Evolutionary conservation across 2,113 vertebrate species (phyloP).

Genomic region (Phalacrocorax pelagicus): DNA sequence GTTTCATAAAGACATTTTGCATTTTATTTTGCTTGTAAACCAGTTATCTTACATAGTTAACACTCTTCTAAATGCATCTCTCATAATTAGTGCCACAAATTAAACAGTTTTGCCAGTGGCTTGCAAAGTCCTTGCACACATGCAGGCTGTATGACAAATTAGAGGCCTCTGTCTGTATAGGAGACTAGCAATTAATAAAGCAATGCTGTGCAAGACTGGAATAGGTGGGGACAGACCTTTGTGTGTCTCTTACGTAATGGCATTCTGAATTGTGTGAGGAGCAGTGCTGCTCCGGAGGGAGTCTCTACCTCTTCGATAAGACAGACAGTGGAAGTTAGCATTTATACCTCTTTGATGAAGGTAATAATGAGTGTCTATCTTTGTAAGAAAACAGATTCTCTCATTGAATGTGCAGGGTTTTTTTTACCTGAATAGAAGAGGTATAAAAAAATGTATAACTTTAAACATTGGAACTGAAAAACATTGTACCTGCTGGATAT

Average conservation of each 20-base stretch:
- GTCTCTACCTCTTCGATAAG: not conserved
- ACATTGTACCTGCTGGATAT: not conserved
- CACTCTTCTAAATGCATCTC: not conserved
- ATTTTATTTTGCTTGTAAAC: not conserved
- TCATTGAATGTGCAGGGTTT: not conserved
- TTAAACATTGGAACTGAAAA: not conserved
- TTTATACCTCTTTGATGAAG: not conserved
- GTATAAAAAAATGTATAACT: not conserved
- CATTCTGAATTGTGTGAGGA: not conserved
- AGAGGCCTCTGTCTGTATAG: not conserved
- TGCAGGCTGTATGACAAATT: not conserved
- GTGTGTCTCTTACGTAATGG: not conserved
- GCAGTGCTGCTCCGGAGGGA: not conserved
- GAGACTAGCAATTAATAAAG: not conserved
- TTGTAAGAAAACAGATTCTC: not conserved
- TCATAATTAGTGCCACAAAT: not conserved
- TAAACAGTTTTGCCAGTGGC: not conserved
- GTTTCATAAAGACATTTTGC: not conserved
- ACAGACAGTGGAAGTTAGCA: not conserved
- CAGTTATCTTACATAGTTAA: not conserved
- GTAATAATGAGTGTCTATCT: not conserved
- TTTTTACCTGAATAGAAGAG: not conserved
- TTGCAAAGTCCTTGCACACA: not conserved
- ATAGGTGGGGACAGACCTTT: not conserved
- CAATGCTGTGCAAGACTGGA: not conserved